These are phyloP conservation scores for Catonia carolina DNA, from an alignment of 2,888 invertebrate genomes.

Conservation along the genomic window DNA sequence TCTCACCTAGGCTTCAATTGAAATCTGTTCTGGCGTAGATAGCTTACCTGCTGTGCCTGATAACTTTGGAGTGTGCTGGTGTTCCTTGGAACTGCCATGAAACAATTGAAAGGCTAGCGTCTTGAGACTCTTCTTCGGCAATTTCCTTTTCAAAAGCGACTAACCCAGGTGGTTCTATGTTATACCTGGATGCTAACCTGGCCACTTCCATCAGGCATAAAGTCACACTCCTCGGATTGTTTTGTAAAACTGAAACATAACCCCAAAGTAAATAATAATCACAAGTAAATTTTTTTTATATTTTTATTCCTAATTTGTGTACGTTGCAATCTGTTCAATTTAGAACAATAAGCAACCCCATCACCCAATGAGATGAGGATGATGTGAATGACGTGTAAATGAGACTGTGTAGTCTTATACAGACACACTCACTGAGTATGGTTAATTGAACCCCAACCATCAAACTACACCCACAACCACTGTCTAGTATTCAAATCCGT, in stretches of 20 bases:
- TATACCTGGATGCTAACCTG: constrained; percentile 67
- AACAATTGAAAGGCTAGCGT: constrained; percentile 53
- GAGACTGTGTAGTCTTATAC: no score
- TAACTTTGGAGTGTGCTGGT: constrained; percentile 44
- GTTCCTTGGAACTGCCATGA: constrained; percentile 63
- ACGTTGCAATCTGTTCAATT: no score
- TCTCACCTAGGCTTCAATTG: no score
- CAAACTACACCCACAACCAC: no score
- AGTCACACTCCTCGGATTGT: constrained; percentile 76
- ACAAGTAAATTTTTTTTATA: neutral
- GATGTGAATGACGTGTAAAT: no score
- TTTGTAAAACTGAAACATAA: constrained; percentile 60
- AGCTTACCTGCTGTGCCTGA: constrained; percentile 51
- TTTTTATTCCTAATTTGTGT: no score
- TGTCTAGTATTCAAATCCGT: no score
- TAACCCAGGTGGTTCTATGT: constrained; percentile 72
- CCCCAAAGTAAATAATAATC: neutral
- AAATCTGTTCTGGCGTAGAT: no score
- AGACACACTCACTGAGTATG: no score
- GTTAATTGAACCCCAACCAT: no score
- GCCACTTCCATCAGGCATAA: constrained; percentile 80
- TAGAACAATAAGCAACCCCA: no score
- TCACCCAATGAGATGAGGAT: no score
- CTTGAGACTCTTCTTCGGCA: constrained; percentile 61
- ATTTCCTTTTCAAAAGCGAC: constrained; percentile 82